These are phyloP conservation scores for Seriola aureovittata DNA, from an alignment of 2,113 vertebrate species.

Conservation along the genomic window DNA sequence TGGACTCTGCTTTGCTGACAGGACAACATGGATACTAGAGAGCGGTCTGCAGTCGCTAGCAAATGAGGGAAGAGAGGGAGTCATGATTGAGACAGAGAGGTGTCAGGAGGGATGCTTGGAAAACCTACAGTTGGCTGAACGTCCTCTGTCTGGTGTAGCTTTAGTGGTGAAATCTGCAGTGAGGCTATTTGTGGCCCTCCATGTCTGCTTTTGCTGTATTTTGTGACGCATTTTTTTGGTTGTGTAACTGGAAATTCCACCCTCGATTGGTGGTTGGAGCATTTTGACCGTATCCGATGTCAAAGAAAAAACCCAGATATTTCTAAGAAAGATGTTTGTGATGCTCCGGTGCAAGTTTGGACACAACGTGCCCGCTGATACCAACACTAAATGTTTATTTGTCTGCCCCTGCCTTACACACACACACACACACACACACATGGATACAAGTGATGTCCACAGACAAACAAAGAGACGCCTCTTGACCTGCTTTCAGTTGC, in stretches of 20 bases:
- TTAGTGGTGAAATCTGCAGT: conserved; percentile 18
- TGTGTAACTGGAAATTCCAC: conserved; percentile 55
- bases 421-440: accelerated
- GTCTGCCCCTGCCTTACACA: neutral
- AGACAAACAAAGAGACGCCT: conserved; percentile 42
- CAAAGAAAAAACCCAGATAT: conserved; percentile 1
- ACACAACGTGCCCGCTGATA: neutral
- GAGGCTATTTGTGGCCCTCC: conserved; percentile 46
- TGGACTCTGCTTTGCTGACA: conserved; percentile 71
- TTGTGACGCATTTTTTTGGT: conserved; percentile 42
- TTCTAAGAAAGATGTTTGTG: conserved; percentile 14
- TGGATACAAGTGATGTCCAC: conserved; percentile 2
- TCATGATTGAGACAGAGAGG: conserved; percentile 33
- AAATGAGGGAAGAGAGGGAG: conserved; percentile 52
- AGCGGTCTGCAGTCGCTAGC: conserved; percentile 48
- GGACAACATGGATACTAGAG: conserved; percentile 65
- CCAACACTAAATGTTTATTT: neutral
- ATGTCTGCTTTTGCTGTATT: conserved; percentile 41
- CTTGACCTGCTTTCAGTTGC: conserved; percentile 61
- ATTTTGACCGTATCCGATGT: conserved; percentile 31
- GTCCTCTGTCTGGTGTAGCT: conserved; percentile 24
- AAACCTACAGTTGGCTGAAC: conserved; percentile 18
- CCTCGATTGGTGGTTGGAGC: conserved; percentile 9
- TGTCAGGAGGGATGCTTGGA: conserved; percentile 29
- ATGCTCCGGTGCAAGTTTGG: neutral